These are phyloP conservation scores for Coenobita brevimanus DNA, from an alignment of 1,140 invertebrate species.

Conservation along the genomic window DNA sequence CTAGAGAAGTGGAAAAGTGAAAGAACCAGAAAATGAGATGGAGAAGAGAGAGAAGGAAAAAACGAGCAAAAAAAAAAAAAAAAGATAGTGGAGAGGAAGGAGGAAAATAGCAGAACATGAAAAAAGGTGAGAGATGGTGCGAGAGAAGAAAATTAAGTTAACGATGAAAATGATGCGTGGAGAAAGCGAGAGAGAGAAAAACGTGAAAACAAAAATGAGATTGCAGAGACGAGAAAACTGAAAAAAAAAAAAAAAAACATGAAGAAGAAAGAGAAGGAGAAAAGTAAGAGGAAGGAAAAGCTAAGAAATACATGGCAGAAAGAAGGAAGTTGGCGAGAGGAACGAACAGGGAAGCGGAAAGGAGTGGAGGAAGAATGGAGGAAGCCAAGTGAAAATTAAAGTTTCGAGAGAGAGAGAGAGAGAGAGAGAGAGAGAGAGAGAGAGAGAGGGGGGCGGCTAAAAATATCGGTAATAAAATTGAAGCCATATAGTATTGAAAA, in stretches of 20 bases:
- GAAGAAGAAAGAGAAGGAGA: constrained; percentile 7
- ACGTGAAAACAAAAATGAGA: neutral
- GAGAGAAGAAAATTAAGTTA: no score
- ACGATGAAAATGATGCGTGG: neutral
- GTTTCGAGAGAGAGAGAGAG: neutral
- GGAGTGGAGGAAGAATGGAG: neutral
- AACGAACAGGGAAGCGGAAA: neutral
- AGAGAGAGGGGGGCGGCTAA: no score
- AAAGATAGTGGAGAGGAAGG: no score
- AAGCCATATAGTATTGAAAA: no score
- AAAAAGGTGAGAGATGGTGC: no score
- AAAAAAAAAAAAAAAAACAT: neutral
- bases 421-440: neutral
- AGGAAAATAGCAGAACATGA: no score
- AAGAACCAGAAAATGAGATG: no score
- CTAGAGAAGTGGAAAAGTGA: no score
- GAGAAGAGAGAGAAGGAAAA: no score
- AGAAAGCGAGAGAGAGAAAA: neutral
- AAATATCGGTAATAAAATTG: no score
- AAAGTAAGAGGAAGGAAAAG: neutral
- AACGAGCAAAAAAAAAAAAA: no score
- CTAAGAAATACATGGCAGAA: neutral
- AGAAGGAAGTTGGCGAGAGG: neutral
- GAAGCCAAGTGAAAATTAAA: neutral
- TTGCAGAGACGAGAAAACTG: neutral